Conservation (phyloP, 2,113 vertebrate species). For the Herpailurus yagouaroundi region DNA sequence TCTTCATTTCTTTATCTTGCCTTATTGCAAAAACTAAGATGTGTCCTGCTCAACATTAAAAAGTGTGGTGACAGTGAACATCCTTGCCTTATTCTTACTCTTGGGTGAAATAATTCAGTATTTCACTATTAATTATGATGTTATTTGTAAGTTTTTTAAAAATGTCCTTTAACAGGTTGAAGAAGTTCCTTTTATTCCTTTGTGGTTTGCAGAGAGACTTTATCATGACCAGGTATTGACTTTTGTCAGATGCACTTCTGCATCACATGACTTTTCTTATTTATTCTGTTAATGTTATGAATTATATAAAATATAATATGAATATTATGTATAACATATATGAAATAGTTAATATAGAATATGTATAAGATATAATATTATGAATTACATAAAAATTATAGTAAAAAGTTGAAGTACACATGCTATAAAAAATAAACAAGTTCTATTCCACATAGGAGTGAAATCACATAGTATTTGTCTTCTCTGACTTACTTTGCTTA, state of each 20-base stretch:
- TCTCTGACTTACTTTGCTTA: background rate
- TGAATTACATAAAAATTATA: background rate
- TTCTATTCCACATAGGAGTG: background rate
- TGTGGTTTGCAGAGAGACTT: background rate
- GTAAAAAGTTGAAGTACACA: background rate
- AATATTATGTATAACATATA: background rate
- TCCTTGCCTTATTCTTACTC: background rate
- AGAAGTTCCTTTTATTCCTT: background rate
- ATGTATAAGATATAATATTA: background rate
- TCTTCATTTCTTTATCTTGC: constrained; percentile 10
- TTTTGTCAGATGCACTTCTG: constrained; percentile 1
- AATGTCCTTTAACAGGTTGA: background rate
- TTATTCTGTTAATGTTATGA: background rate
- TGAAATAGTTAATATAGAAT: no score
- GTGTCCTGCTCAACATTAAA: background rate
- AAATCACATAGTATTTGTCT: background rate
- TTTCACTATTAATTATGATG: background rate
- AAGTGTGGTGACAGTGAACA: background rate
- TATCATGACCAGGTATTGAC: background rate
- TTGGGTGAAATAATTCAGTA: background rate
- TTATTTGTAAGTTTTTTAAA: background rate
- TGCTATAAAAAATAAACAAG: background rate
- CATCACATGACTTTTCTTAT: background rate
- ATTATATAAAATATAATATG: background rate
- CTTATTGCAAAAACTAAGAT: background rate